Evolutionary conservation across 2,888 invertebrate genomes (phyloP).

Genomic region (Cosmopolites sordidus): DNA sequence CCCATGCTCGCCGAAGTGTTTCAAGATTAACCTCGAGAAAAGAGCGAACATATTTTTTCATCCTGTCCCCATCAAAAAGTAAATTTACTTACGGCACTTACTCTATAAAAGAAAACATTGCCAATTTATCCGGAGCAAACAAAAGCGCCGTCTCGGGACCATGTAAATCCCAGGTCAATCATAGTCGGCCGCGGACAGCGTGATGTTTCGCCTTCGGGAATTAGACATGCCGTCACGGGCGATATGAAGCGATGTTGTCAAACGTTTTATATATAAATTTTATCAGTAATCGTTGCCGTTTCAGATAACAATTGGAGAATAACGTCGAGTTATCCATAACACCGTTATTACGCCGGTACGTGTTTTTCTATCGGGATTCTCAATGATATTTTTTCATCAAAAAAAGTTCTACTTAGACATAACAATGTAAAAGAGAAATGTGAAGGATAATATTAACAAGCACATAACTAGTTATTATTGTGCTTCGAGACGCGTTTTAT

Average conservation of each 20-base stretch:
- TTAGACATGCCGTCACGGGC: not conserved
- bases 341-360: too few species aligned
- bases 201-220: slow-evolving; percentile 9
- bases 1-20: not conserved
- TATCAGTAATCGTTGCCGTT: not conserved
- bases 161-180: slow-evolving; percentile 18
- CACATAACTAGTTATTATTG: too few species aligned
- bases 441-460: too few species aligned
- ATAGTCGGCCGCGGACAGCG: slow-evolving; percentile 11
- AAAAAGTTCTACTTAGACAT: too few species aligned
- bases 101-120: slow-evolving; percentile 9
- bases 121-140: slow-evolving; percentile 10
- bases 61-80: not conserved
- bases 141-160: slow-evolving; percentile 5
- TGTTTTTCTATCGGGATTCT: too few species aligned
- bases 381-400: too few species aligned
- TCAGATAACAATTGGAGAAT: not conserved
- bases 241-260: slow-evolving; percentile 2
- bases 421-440: too few species aligned
- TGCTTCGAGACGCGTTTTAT: too few species aligned
- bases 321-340: too few species aligned
- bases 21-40: not conserved
- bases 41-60: slow-evolving; percentile 1
- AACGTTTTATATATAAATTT: not conserved
- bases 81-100: slow-evolving; percentile 5